Percentiles rank a stretch among this genome's conserved stretches.
These are phyloP conservation scores for Sipha flava DNA, from an alignment of 1,140 invertebrate species.

Conservation along the genomic window DNA sequence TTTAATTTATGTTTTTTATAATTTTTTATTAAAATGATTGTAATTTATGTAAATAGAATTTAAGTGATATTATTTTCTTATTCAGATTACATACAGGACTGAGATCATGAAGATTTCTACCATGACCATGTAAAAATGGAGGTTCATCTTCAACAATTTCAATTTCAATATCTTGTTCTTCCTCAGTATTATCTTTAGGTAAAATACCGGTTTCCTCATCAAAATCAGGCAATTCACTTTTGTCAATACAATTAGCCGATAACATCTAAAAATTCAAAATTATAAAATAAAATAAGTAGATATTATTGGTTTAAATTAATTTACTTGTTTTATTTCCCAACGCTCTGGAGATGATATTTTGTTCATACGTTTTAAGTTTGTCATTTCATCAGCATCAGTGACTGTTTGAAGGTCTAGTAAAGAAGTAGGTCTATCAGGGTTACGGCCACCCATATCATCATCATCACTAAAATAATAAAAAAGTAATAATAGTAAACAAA, in stretches of 20 bases:
- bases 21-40: too few species aligned
- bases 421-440: conserved; percentile 76
- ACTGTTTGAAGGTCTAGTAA: conserved; percentile 59
- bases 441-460: conserved; percentile 47
- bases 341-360: conserved; percentile 92
- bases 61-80: background rate
- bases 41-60: too few species aligned
- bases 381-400: conserved; percentile 66
- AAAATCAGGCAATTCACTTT: conserved; percentile 83
- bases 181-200: conserved; percentile 83
- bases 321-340: conserved; percentile 70
- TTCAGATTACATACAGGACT: conserved; percentile 61
- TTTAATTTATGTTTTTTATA: too few species aligned
- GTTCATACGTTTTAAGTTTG: conserved; percentile 71
- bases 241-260: conserved; percentile 54
- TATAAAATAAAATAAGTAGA: background rate
- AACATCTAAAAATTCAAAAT: conserved; percentile 43
- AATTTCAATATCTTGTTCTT: conserved; percentile 94
- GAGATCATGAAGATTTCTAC: conserved; percentile 78
- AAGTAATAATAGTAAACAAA: background rate
- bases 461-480: conserved; percentile 35
- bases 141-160: conserved; percentile 98
- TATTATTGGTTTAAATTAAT: background rate
- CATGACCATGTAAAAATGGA: conserved; percentile 87
- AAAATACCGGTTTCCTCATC: conserved; percentile 79